phyloP scores from a whole-genome alignment of 1,140 invertebrate genomes.

The Diabrotica undecimpunctata region DNA sequence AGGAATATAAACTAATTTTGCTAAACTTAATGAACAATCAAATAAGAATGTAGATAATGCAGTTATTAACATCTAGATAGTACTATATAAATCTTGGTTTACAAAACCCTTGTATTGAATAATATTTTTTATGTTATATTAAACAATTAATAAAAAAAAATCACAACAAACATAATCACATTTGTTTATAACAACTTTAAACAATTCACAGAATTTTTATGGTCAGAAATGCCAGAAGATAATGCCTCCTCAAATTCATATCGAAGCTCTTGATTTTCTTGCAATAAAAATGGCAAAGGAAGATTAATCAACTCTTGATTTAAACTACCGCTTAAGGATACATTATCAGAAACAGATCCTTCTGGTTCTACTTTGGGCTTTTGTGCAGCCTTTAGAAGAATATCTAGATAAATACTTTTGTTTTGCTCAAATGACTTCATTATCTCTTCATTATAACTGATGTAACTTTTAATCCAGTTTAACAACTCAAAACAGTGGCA shows the following conservation, averaged over 20 bases:
- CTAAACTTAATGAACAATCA: no score
- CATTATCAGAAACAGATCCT: slow-evolving; percentile 14
- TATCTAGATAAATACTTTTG: slow-evolving; percentile 16
- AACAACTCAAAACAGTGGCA: slow-evolving; percentile 10
- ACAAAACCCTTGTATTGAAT: no score
- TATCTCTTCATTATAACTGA: slow-evolving; percentile 20
- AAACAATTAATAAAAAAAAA: no score
- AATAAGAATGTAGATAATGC: no score
- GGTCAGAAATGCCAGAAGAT: background rate
- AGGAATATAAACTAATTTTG: no score
- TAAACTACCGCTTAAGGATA: slow-evolving; percentile 11
- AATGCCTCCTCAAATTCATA: slow-evolving; percentile 19
- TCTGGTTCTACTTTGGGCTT: slow-evolving; percentile 15
- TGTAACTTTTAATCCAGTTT: slow-evolving; percentile 24
- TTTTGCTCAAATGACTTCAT: slow-evolving; percentile 23
- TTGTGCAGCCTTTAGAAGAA: slow-evolving; percentile 14
- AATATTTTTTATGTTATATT: no score
- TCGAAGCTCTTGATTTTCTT: slow-evolving; percentile 29
- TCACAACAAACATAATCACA: background rate
- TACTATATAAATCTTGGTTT: no score
- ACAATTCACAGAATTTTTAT: background rate
- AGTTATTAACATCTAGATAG: no score
- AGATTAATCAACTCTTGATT: slow-evolving; percentile 12
- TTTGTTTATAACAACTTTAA: background rate
- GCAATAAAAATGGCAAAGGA: slow-evolving; percentile 22